These are phyloP conservation scores for Emydoidea blandingii DNA, from an alignment of 2,797 vertebrate species.

Conservation along the genomic window DNA sequence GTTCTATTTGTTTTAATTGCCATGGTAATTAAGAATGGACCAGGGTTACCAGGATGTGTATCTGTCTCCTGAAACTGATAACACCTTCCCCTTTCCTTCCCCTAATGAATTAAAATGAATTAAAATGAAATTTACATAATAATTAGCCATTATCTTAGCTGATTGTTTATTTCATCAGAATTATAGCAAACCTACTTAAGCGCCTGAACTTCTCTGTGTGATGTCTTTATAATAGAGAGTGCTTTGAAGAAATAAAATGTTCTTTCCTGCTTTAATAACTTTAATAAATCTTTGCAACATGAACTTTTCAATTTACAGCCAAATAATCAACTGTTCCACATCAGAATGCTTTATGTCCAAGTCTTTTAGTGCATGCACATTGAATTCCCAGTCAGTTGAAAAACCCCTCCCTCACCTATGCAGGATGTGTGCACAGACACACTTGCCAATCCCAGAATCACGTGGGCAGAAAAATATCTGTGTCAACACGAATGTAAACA, in stretches of 20 bases:
- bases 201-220: neutral
- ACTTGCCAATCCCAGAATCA: neutral
- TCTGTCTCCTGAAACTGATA: neutral
- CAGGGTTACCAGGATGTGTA: neutral
- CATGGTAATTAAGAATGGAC: slow-evolving; percentile 26
- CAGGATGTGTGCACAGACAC: neutral
- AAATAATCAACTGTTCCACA: neutral
- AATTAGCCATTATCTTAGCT: neutral
- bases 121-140: neutral
- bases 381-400: neutral
- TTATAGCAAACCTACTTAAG: neutral
- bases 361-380: fast-evolving
- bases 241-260: neutral
- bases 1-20: neutral
- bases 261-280: neutral
- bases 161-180: neutral
- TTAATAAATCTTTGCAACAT: neutral
- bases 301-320: neutral
- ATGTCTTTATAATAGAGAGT: neutral
- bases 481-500: neutral
- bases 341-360: neutral
- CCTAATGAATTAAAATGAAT: neutral
- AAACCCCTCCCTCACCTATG: neutral
- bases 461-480: neutral
- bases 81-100: neutral